Percentiles rank a stretch among this genome's conserved stretches.
Evolutionary conservation across 2,113 vertebrate species (phyloP).

Genomic region (Penelope pileata): DNA sequence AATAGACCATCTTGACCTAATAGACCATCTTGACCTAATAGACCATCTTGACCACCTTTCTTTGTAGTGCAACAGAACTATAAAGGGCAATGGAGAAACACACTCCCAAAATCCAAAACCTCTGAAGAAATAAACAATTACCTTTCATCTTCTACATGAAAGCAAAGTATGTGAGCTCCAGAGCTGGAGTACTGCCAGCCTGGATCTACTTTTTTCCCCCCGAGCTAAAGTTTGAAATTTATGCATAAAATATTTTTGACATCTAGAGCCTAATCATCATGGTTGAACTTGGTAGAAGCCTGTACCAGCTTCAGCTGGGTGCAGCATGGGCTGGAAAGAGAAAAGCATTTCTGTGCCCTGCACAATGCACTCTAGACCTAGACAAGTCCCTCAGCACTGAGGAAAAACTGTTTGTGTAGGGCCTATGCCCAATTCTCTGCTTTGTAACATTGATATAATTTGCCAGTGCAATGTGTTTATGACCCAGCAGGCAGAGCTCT

Average conservation of each 20-base stretch:
- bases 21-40: no score
- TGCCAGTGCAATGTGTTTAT: not conserved
- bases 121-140: not conserved
- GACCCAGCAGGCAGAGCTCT: not conserved
- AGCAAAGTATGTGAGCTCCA: not conserved
- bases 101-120: not conserved
- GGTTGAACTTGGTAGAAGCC: fast-evolving
- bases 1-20: no score
- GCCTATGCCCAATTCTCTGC: not conserved
- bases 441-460: not conserved
- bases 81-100: not conserved
- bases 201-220: not conserved
- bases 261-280: not conserved
- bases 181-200: not conserved
- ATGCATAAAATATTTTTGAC: not conserved
- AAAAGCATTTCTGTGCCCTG: not conserved
- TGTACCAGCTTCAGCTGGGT: not conserved
- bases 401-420: not conserved
- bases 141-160: not conserved
- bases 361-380: not conserved
- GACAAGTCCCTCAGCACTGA: fast-evolving
- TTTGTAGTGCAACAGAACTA: not conserved
- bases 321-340: not conserved
- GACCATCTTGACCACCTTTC: no score
- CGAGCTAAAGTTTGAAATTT: not conserved